Base-by-base conservation (phyloP, 2,113 vertebrate species). In the Xenopus tropicalis region DNA sequence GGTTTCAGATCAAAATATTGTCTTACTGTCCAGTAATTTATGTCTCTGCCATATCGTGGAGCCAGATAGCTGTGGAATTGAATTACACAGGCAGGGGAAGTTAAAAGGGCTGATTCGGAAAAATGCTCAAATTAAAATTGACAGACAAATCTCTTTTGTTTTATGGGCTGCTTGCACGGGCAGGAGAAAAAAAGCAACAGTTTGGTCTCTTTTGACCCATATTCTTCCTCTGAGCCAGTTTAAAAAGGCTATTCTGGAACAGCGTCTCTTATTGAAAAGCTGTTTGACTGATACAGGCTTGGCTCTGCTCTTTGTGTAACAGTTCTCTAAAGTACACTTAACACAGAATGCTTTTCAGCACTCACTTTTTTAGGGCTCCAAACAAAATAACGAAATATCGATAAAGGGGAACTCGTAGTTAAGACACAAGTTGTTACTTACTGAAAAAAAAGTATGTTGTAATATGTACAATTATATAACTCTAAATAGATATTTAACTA, bases 131-230 rank as follows among this genome's bases (percentile, higher is more conserved):
- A 75, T 75, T 75, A 75, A 75, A 75, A 75, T 75, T 75, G 73
- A 75, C 73, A 75, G 73, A 75, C 66, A 75, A 75, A 75, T 75
- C 73, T 75, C 69, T 74, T 75, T 75, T 75, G 73, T 75, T 75
- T 75, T 75, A 75, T 75, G 66, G 66, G 73, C 66, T 75, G 73
- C 73, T 75, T 56, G 66, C 24, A 56, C 24, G 73, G 73, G 73
- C 73, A 75, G 57, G 43, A 63, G 66, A 69, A 68, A 46, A 68
- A 46, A 75, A 63, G 73, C 73, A 75, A 75, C 73, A 75, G 73
- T 63, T 75, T 75, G 73, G 73, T 75, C 73, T 75, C 66, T 75
- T 75, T 75, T 75, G 73, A 75, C 73, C 73, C 58, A 69, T 75
- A 75, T 75, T 75, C 73, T 75, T 75, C 73, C 73, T 75, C 25